Evolutionary conservation across 2,113 vertebrate species (phyloP), one percentile per base, ranked within the genome.

Genomic region (Chascanopsetta lugubris): DNA sequence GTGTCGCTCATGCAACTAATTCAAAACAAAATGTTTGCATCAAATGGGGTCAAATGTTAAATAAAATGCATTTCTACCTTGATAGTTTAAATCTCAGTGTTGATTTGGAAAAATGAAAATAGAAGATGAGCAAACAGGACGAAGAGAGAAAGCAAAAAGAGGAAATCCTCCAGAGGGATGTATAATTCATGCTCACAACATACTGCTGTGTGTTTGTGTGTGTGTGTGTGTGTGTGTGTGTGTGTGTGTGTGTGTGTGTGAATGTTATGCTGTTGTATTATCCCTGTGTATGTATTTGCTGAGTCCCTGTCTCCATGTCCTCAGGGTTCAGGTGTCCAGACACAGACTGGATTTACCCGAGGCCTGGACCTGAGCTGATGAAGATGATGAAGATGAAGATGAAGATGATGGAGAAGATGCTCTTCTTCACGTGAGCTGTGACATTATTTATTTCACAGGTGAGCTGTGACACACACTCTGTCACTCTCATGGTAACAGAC

Each of bases 141-240:
- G 49, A 36, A 48, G 17, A 34, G 46, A 8, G 29, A 75, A 53
- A 55, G 48, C 20, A 64, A 71, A 81, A 84, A 65, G 64, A 76
- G 36, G 21, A 72, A 85, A 84, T 75, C 60, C 86, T 88, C 86
- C 25, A 69, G 82, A 80, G 86, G 74, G 73, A 92, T 91, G 69
- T 89, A 87, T 91, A 90, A 92, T 90, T 93, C 85, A 91, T 90
- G 78, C 38, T 74, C 61, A 78, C 54, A 40, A 80, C 79, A 82
- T 69, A 51, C 56, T 42, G 51, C 21, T 75, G 64, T 40, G 51
- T 48, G 65, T 54, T 21, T 51, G 48, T 43, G n/a, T n/a, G n/a
- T n/a, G n/a, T n/a, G n/a, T n/a, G n/a, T n/a, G n/a, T n/a, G n/a
- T n/a, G n/a, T n/a, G 30, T 62, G 55, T 63, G 42, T 57, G 57